Evolutionary conservation across 2,797 vertebrate genomes (phyloP), one percentile per base, ranked within the genome.

Genomic region (Pelobates cultripes): DNA sequence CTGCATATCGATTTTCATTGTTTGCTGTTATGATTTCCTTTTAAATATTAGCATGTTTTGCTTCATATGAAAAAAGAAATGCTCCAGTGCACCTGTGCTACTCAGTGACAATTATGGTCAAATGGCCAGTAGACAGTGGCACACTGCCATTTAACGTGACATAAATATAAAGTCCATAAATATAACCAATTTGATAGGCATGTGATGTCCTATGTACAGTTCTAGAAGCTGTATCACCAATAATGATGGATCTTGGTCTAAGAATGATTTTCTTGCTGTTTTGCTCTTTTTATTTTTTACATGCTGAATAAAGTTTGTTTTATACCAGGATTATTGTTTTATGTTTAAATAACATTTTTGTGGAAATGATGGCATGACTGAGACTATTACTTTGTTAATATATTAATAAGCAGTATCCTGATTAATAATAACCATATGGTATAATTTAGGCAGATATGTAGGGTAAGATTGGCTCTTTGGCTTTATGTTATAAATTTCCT

Each of bases 161-260:
- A 9, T 28, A 28, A 1, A 51, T 44, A 12, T 66, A 60, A 13
- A 28, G 28, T 14, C 28, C 42, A 44, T 10, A 53, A 41, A 43
- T 73, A 12, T 44, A 55, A 55, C 43, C 12, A 64, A 6, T 13
- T 13, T 47, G 44, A 73, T 64, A 64, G 5, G 2, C 44, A 53
- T 42, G 4, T 43, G 44, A 7, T 51, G 47, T 51, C 47, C 47
- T 10, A 57, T 57, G 55, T 7, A 61, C 9, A 64, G 61, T n/a
- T 64, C 28, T 61, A 14, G 14, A 61, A 13, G 12, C 61, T 64
- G 55, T 12, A 12, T 15, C 61, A 64, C 61, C 17, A 28, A 28
- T 64, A 64, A 64, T 63, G n/a, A 47, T 73, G 44, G 17, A 13
- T 70, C 41, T 53, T 67, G 60, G 42, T 67, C 8, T 79, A 14